Evolutionary conservation across 1,140 invertebrate species (phyloP), one percentile per base, ranked within the genome.

Genomic region (Meteorus sp.): DNA sequence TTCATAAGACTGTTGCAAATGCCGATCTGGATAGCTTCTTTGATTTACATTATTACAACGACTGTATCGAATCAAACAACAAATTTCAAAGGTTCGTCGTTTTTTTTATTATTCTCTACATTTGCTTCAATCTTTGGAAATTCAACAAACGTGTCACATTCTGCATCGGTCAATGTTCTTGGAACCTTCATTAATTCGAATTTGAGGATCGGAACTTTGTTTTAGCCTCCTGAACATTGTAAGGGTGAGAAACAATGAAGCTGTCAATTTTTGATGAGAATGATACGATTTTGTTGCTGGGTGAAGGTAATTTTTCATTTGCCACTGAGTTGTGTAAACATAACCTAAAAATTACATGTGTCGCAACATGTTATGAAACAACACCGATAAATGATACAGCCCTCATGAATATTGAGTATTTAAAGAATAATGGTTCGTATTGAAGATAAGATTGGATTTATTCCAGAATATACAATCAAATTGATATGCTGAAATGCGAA

Each of bases 281-380:
- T 57, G 73, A 77, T 33, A 62, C 29, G 25, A 66, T 80, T 17
- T 63, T 82, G 20, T 56, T 85, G 8, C 70, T 85, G 44, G 84
- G 84, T 27, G 84, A 86, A 68, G 84, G 84, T 0, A 84, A 85
- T 69, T 85, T 86, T 72, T 85, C 84, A 9, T 84, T 85, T 68
- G 69, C 81, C 25, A 69, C 79, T 17, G 74, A 74, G n/a, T 68
- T 85, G 41, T 51, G 51, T 25, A 63, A 69, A 37, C 62, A 61
- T 19, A 69, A 75, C 59, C 66, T 75, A 19, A 67, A 65, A 31
- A 55, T 75, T 27, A 43, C 61, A 23, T 29, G 78, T 13, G 70
- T 61, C 4, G 67, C 75, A 37, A 73, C 74, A 31, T 78, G 77
- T 61, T 75, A 74, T 51, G 76, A 79, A 62, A 11, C 43, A 22